Percentiles rank a stretch among this genome's conserved stretches.
Conservation (phyloP, 2,113 vertebrate species). For the Anguilla japonica region DNA sequence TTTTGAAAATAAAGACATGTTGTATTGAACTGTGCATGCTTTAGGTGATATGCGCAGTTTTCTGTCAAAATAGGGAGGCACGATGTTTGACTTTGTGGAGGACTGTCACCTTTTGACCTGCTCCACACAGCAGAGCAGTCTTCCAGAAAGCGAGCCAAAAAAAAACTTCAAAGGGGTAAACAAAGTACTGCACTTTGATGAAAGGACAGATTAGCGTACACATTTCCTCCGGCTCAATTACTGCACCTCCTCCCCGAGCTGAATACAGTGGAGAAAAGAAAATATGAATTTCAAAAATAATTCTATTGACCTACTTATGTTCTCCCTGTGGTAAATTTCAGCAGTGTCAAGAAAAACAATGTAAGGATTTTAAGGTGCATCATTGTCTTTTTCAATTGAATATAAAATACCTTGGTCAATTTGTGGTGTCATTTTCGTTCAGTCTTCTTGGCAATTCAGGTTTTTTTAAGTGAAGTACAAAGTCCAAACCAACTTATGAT, state of each 20-base stretch:
- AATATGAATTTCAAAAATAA: constrained; percentile 35
- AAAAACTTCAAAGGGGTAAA: constrained; percentile 21
- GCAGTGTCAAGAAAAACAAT: constrained; percentile 29
- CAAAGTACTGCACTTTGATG: constrained; percentile 34
- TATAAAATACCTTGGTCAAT: constrained; percentile 9
- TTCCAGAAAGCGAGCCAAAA: background rate
- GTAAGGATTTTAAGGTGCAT: background rate
- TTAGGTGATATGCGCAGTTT: background rate
- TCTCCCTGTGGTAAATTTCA: constrained; percentile 23
- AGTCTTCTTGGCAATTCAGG: no score
- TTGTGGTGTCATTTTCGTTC: no score
- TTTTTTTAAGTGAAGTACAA: background rate
- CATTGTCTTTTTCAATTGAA: background rate
- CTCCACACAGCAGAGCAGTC: constrained; percentile 9
- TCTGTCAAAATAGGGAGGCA: background rate
- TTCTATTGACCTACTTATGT: constrained; percentile 45
- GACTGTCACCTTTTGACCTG: constrained; percentile 16
- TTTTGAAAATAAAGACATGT: background rate
- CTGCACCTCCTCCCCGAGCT: constrained; percentile 21
- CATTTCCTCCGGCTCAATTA: constrained; percentile 27
- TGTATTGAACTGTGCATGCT: background rate
- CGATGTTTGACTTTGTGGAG: background rate
- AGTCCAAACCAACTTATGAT: background rate
- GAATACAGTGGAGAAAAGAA: constrained; percentile 28
- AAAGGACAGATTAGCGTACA: constrained; percentile 43